Evolutionary conservation across 2,888 invertebrate species (phyloP).

Genomic region (Oxycera nigricornis): DNA sequence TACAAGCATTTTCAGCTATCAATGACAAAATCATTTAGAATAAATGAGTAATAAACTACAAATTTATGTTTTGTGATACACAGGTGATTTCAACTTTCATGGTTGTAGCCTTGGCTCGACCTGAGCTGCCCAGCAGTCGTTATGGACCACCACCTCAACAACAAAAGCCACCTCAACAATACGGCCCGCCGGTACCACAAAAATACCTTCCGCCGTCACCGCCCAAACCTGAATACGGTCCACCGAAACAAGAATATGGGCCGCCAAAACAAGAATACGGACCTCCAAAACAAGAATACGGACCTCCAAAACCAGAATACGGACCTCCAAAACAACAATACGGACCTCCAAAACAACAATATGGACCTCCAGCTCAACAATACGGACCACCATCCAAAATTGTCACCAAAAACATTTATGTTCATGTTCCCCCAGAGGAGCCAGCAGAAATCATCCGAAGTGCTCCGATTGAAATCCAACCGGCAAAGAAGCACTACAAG

Average conservation of each 20-base stretch:
- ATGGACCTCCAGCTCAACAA: conserved; percentile 58
- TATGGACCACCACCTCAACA: conserved; percentile 50
- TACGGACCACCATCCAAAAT: conserved; percentile 58
- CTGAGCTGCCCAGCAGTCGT: conserved; percentile 58
- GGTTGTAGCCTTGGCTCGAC: conserved; percentile 61
- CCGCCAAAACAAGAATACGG: conserved; percentile 45
- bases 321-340: conserved; percentile 45
- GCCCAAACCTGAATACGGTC: conserved; percentile 44
- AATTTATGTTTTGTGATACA: conserved; percentile 36
- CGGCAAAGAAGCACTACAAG: conserved; percentile 66
- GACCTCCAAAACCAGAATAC: conserved; percentile 44
- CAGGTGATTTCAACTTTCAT: conserved; percentile 58
- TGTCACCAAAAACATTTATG: conserved; percentile 63
- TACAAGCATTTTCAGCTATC: background rate
- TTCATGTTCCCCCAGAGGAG: conserved; percentile 67
- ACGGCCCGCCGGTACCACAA: conserved; percentile 54
- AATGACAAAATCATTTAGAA: too few species aligned
- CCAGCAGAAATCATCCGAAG: conserved; percentile 60
- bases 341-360: conserved; percentile 48
- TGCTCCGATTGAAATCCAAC: conserved; percentile 61
- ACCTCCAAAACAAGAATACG: conserved; percentile 42
- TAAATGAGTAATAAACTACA: too few species aligned
- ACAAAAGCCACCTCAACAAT: conserved; percentile 43
- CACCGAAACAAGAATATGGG: conserved; percentile 45
- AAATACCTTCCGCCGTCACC: conserved; percentile 56